Evolutionary conservation across 2,797 vertebrate species (phyloP), one percentile per base, ranked within the genome.

Genomic region (Syngnathus acus): DNA sequence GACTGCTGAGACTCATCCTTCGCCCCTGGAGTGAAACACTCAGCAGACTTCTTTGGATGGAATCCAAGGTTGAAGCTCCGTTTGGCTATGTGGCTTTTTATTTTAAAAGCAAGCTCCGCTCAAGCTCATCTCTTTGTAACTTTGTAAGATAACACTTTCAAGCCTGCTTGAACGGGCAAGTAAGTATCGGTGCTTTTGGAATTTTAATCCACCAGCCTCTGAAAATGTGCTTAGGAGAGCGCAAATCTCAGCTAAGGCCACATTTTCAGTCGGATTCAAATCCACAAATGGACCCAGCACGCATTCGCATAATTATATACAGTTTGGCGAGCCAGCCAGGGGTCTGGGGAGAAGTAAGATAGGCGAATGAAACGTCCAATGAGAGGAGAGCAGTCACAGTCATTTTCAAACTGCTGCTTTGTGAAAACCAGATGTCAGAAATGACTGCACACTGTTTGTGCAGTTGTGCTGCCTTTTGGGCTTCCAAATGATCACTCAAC

Each of bases 21-120:
- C 77, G 77, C 78, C 80, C 76, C 70, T 81, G 78, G 65, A 68
- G 50, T 65, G 50, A 74, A 78, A 79, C 64, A n/a, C 57, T 39
- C 8, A 38, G 42, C 64, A 66, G 68, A 67, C 62, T 65, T 67
- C 68, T 64, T 72, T 75, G 72, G 66, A 84, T 72, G 40, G 73
- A 37, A 53, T 65, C 62, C 39, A 42, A 48, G 40, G 21, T 16
- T 17, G 32, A 37, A 37, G 55, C 38, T 58, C 9, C 10, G 55
- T 58, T 58, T 37, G 26, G 55, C 11, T 58, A 7, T 37, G 6
- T 37, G 54, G 26, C 23, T 57, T 37, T 58, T 58, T 19, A 38
- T 37, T 58, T 58, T 38, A 38, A 58, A 37, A 58, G 55, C 26
- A 16, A 19, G 14, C 14, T 17, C 14, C 55, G 38, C 26, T 1